Percentiles rank a stretch among this genome's conserved stretches.
Evolutionary conservation across 1,140 invertebrate genomes (phyloP).

Genomic region (Drosophila sechellia): DNA sequence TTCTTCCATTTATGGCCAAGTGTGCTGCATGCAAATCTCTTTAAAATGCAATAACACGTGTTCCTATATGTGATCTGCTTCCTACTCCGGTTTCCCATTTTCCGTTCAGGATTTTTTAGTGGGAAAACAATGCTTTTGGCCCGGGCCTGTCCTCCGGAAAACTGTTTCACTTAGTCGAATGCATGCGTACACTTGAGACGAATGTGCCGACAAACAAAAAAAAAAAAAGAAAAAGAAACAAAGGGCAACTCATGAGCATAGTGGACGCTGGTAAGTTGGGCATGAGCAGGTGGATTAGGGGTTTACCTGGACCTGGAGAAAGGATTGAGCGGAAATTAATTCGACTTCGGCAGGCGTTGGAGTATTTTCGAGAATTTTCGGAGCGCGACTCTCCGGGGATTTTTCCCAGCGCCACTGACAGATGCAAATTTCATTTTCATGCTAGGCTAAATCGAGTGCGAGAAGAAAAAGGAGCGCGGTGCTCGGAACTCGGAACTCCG

Average conservation of each 20-base stretch:
- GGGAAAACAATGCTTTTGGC: slow-evolving; percentile 38
- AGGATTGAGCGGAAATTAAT: slow-evolving; percentile 38
- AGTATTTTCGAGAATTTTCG: slow-evolving; percentile 4
- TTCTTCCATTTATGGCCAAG: not conserved
- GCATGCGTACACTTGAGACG: slow-evolving; percentile 63
- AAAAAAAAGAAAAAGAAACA: no score
- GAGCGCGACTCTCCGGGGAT: slow-evolving; percentile 7
- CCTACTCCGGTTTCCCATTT: slow-evolving; percentile 1
- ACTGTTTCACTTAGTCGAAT: slow-evolving; percentile 48
- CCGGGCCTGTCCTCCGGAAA: slow-evolving; percentile 8
- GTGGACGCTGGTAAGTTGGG: slow-evolving; percentile 8
- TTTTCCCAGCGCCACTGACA: slow-evolving; percentile 58
- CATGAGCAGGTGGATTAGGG: slow-evolving; percentile 8
- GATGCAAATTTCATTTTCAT: slow-evolving; percentile 75
- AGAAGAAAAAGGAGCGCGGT: slow-evolving; percentile 20
- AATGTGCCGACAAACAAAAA: slow-evolving; percentile 21
- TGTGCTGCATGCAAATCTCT: slow-evolving; percentile 34
- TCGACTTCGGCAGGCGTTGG: slow-evolving; percentile 2
- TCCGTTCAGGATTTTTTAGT: slow-evolving; percentile 20
- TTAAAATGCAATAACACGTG: slow-evolving; percentile 67
- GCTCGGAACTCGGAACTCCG: slow-evolving; percentile 36
- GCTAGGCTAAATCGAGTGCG: slow-evolving; percentile 43
- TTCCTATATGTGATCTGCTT: slow-evolving; percentile 8
- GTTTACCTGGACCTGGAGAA: slow-evolving; percentile 10
- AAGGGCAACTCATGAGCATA: slow-evolving; percentile 27